Percentiles rank a stretch among this genome's conserved stretches.
Conservation (phyloP, 2,888 invertebrate genomes). For the Phaedon cochleariae region DNA sequence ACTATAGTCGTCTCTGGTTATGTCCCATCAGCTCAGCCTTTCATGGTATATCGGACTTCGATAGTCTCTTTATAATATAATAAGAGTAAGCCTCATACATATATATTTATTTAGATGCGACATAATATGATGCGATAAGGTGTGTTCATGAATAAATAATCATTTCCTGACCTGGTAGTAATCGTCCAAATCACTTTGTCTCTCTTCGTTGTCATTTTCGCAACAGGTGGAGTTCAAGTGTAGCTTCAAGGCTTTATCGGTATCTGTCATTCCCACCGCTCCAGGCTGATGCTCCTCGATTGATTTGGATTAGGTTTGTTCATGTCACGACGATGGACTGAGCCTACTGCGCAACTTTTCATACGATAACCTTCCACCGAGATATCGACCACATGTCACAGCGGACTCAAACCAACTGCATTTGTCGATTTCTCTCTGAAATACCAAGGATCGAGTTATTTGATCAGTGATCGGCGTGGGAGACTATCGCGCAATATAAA, state of each 20-base stretch:
- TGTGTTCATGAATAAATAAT: no score
- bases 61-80: no score
- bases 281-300: neutral
- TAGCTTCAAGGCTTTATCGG: neutral
- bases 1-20: no score
- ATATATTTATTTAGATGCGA: no score
- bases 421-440: neutral
- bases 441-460: neutral
- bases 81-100: no score
- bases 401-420: neutral
- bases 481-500: neutral
- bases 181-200: slow-evolving; percentile 9
- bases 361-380: no score
- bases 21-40: no score
- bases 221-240: neutral
- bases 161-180: slow-evolving; percentile 19
- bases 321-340: no score
- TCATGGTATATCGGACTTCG: no score
- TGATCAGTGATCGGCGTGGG: neutral
- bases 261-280: neutral
- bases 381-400: no score
- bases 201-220: neutral
- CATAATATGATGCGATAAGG: no score
- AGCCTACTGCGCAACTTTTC: no score
- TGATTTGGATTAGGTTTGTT: neutral